Evolutionary conservation across 2,113 vertebrate species (phyloP).

Genomic region (Aldabrachelys gigantea): DNA sequence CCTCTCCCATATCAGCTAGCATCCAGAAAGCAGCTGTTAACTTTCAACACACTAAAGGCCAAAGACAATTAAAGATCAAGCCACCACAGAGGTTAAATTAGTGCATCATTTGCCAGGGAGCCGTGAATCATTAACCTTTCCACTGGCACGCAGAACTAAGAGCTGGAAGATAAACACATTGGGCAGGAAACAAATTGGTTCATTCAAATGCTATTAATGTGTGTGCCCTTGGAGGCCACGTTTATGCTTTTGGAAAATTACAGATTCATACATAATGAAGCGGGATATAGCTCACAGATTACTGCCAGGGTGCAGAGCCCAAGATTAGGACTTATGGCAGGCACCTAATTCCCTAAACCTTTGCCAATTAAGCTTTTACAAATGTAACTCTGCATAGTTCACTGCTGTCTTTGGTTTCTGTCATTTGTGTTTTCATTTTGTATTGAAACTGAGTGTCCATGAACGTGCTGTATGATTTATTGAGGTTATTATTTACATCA

Average conservation of each 20-base stretch:
- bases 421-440: conserved; percentile 54
- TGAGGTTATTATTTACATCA: conserved; percentile 40
- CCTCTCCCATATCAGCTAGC: neutral
- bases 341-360: conserved; percentile 72
- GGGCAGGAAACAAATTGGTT: conserved; percentile 71
- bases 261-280: conserved; percentile 68
- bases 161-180: conserved; percentile 69
- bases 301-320: conserved; percentile 64
- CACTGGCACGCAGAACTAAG: conserved; percentile 28
- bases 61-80: conserved; percentile 44
- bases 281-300: conserved; percentile 62
- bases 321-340: conserved; percentile 65
- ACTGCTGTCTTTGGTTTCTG: conserved; percentile 69
- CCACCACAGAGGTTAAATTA: conserved; percentile 35
- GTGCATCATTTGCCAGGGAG: conserved; percentile 53
- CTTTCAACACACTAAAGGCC: conserved; percentile 26
- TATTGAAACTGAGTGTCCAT: conserved; percentile 50
- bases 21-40: conserved; percentile 19
- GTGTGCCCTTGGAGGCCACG: conserved; percentile 61
- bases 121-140: conserved; percentile 69
- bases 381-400: conserved; percentile 50
- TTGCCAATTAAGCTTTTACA: conserved; percentile 74
- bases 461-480: conserved; percentile 22
- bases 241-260: conserved; percentile 75
- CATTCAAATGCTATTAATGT: conserved; percentile 55